Evolutionary conservation across 2,888 invertebrate species (phyloP), one percentile per base, ranked within the genome.

Genomic region (Polydrusus pterygomalis): DNA sequence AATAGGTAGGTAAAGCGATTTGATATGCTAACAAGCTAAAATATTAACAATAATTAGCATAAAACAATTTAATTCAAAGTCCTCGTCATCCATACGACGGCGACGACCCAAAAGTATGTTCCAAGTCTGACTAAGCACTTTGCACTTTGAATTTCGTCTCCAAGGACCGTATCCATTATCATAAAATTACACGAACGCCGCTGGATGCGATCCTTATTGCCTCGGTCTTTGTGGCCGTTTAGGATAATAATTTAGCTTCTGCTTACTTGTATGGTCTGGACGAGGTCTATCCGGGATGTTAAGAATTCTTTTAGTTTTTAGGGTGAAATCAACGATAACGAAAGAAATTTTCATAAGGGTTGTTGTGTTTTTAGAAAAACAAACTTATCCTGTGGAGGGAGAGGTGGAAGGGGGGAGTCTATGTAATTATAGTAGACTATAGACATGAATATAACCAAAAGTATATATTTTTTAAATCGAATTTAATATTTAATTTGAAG

Each of bases 51-150:
- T 17, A 2, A 47, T n/a, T 47, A 45, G n/a, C 47, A 45, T 47
- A 30, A 18, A 64, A n/a, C 64, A 18, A 30, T 51, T 47, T 13
- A 51, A 30, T 65, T 49, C n/a, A 20, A 25, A 47, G 15, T 30
- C 34, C 34, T 38, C 34, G 8, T 30, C 34, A n/a, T 30, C 17
- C 40, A 68, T 18, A 65, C 72, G n/a, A n/a, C n/a, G n/a, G n/a
- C n/a, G n/a, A n/a, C n/a, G 72, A 64, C 72, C 49, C 65, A 60
- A 60, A 73, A 67, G 65, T 47, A 73, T 73, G 58, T 73, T 43
- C 49, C 45, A 63, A 60, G 67, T 67, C 69, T 74, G 74, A 74
- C 74, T 74, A 74, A 74, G 74, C 74, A 40, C 51, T 74, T 68
- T 74, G 60, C 60, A 18, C 73, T 40, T 74, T 43, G 47, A 49